Conservation (phyloP, 2,888 invertebrate species). For the Agrotis clavis region DNA sequence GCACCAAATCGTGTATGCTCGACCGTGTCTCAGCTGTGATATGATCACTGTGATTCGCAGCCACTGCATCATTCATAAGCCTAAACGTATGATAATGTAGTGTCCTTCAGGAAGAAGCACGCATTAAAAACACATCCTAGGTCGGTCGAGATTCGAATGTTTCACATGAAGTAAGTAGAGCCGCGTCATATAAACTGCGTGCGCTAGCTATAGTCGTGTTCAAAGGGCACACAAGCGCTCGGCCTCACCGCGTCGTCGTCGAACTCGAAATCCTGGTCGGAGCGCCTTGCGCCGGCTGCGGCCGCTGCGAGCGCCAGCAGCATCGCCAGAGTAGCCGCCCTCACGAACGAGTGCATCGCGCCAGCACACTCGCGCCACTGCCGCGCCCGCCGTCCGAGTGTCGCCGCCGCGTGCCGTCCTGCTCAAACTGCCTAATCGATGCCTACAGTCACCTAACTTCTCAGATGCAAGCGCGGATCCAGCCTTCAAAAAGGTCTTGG, state of each 20-base stretch:
- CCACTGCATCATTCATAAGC: neutral
- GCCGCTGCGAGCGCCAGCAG: constrained; percentile 72
- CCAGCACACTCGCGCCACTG: constrained; percentile 61
- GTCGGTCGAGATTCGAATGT: neutral
- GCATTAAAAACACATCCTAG: constrained; percentile 20
- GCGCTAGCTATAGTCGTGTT: constrained; percentile 23
- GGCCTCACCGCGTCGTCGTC: constrained; percentile 83
- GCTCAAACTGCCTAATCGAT: neutral
- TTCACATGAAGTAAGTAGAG: neutral
- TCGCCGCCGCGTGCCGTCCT: constrained; percentile 32
- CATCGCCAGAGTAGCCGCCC: constrained; percentile 67
- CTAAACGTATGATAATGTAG: neutral
- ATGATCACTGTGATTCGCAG: neutral
- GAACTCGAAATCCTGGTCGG: constrained; percentile 88
- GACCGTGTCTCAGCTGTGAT: constrained; percentile 1
- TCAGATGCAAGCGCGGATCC: constrained; percentile 2
- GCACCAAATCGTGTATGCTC: constrained; percentile 25
- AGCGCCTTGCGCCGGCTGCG: constrained; percentile 71
- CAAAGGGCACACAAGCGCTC: neutral
- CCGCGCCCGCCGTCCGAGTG: constrained; percentile 45
- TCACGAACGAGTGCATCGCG: constrained; percentile 66
- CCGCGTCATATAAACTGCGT: neutral
- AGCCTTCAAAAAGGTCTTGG: too few relatives aligned
- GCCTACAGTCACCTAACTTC: constrained; percentile 43
- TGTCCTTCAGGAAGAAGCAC: constrained; percentile 1